Evolutionary conservation across 2,113 vertebrate species (phyloP).

Genomic region (Podarcis raffonei): DNA sequence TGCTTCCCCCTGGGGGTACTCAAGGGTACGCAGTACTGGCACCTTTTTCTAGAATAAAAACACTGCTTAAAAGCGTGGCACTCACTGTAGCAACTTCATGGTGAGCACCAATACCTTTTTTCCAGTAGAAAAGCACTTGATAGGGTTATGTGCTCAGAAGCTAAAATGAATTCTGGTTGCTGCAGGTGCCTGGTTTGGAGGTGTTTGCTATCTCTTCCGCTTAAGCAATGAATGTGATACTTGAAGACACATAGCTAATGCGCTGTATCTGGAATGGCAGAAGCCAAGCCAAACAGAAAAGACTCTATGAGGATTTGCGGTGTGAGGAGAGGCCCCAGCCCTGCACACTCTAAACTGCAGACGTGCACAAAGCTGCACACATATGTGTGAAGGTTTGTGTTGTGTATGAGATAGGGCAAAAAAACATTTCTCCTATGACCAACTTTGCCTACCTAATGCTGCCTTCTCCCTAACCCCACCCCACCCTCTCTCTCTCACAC

Average conservation of each 20-base stretch:
- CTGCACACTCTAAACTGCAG: no score
- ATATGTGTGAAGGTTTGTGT: no score
- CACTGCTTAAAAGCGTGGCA: no score
- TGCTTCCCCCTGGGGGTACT: neutral
- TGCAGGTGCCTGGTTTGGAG: neutral
- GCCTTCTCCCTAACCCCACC: neutral
- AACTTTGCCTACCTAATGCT: neutral
- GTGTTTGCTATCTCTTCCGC: neutral
- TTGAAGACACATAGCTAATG: neutral
- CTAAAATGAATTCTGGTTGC: neutral
- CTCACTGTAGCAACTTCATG: no score
- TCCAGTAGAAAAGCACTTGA: no score
- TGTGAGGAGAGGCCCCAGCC: neutral
- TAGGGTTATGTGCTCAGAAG: neutral
- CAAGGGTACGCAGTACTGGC: no score
- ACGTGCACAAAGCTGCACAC: no score
- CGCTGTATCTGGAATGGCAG: neutral
- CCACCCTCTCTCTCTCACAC: neutral
- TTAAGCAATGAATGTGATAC: neutral
- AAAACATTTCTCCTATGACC: neutral
- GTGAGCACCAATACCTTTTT: no score
- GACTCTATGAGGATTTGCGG: neutral
- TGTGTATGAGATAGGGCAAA: neutral
- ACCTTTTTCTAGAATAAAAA: no score
- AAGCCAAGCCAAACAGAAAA: neutral